Evolutionary conservation across 2,797 vertebrate species (phyloP), one percentile per base, ranked within the genome.

Genomic region (Hypotaenidia philippensis): DNA sequence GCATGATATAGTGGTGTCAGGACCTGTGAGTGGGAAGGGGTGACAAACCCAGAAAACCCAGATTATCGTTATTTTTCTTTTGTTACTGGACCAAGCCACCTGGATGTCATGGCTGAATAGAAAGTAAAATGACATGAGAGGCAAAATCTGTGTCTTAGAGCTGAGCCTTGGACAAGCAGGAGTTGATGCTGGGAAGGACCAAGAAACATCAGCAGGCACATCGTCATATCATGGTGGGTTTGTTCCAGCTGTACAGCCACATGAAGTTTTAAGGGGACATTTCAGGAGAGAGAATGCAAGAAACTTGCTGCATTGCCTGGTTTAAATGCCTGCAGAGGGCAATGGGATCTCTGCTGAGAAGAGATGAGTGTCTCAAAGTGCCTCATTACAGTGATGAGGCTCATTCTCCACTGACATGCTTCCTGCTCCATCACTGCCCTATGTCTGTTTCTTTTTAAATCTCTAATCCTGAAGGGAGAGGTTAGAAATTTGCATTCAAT

Each of bases 351-450:
- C 64, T 61, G 57, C 68, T 85, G 82, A 87, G 61, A 57, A 75
- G 25, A 83, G 34, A 59, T n/a, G 80, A 75, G 38, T 45, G 41
- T 71, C 76, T 92, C 89, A 50, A 40, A 93, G 75, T 82, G 50
- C 49, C 87, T 96, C 38, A 40, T 92, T 93, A 89, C 9, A n/a
- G 65, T 71, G 90, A 93, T 83, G 68, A 94, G 57, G 22, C 53
- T 81, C 55, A 44, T 76, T 87, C 81, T 90, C 50, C 60, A 68
- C 45, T 70, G 71, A 77, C 25, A 22, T 40, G 27, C 25, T 89
- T 93, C 69, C 79, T 78, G 59, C n/a, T 92, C 82, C 53, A 65
- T 75, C 53, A 64, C 79, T 89, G 60, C 61, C 57, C n/a, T 80
- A 25, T 36, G 34, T 52, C 79, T 41, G 20, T 59, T 79, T 77